Evolutionary conservation across 2,797 vertebrate genomes (phyloP), one percentile per base, ranked within the genome.

Genomic region (Austrolebias charrua): DNA sequence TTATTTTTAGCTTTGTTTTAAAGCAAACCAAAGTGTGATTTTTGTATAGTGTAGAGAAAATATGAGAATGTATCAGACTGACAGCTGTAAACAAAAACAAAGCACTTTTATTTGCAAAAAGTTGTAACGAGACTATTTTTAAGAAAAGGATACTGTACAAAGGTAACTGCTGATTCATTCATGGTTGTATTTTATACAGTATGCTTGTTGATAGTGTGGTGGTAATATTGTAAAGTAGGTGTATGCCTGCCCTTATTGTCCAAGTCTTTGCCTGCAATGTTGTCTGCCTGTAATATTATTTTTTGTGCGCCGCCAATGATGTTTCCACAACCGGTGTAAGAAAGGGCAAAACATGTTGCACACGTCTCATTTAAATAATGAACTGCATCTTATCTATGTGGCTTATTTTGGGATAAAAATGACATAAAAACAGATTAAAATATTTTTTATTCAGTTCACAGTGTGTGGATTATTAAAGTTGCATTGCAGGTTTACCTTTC

Each of bases 11-110:
- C 69, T 86, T 65, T 42, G 48, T 88, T 88, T 86, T 75, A 71
- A 88, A 90, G 86, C 69, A 87, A 92, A 92, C 88, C 89, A 92
- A 92, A 92, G 90, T 89, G 86, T 91, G 86, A 82, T 87, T 86
- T 84, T 82, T 81, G 46, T 79, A 82, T 59, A 78, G 85, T 31
- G 61, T 63, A 63, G 49, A 84, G 63, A 75, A 40, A 47, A 63
- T 76, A 69, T 71, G 54, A 67, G 76, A 92, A 90, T 91, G 89
- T 90, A 90, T 66, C 63, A 69, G 81, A 84, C 35, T 28, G 78
- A 87, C 43, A 50, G 74, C 42, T 69, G 62, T 69, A 79, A 87
- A 78, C 44, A 55, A 66, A 24, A 71, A 62, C 79, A 79, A 83
- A 75, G 80, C 85, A 89, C 88, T 87, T 91, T 91, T 78, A 87